phyloP scores from a whole-genome alignment of 2,113 vertebrate species.

The Syngnathus floridae region DNA sequence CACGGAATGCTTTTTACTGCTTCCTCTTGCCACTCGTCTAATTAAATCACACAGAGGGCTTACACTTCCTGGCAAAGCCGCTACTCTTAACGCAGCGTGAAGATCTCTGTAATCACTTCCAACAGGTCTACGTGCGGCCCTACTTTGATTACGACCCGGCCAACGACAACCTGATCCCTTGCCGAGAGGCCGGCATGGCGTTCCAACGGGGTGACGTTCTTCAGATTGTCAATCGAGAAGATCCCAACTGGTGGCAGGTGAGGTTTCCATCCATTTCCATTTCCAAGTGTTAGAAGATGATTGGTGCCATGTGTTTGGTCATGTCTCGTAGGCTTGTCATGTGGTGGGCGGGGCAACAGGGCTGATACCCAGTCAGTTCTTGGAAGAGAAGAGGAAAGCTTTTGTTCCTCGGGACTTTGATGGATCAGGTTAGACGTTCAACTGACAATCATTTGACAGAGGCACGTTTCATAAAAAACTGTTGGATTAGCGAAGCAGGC shows the following conservation, averaged over 20 bases:
- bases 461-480: too few species aligned
- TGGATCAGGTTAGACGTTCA: constrained; percentile 75
- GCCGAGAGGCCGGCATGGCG: constrained; percentile 91
- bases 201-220: constrained; percentile 93
- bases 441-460: too few species aligned
- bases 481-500: background rate
- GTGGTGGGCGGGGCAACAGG: constrained; percentile 88
- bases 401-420: constrained; percentile 95
- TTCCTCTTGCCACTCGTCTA: constrained; percentile 53
- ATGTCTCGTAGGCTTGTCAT: constrained; percentile 79
- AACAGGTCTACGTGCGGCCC: constrained; percentile 91
- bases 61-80: constrained; percentile 32
- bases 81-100: background rate
- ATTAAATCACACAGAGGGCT: constrained; percentile 44
- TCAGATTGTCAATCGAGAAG: constrained; percentile 96
- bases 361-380: constrained; percentile 94
- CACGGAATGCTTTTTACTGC: constrained; percentile 49
- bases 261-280: background rate
- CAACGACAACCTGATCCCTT: constrained; percentile 92
- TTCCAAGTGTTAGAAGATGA: background rate
- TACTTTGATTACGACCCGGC: constrained; percentile 97
- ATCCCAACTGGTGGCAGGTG: constrained; percentile 99
- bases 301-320: background rate
- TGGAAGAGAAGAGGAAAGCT: constrained; percentile 98
- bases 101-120: constrained; percentile 2